Percentiles rank a stretch among this genome's conserved stretches.
phyloP scores from a whole-genome alignment of 2,797 vertebrate species.

The Taenioides sp. region DNA sequence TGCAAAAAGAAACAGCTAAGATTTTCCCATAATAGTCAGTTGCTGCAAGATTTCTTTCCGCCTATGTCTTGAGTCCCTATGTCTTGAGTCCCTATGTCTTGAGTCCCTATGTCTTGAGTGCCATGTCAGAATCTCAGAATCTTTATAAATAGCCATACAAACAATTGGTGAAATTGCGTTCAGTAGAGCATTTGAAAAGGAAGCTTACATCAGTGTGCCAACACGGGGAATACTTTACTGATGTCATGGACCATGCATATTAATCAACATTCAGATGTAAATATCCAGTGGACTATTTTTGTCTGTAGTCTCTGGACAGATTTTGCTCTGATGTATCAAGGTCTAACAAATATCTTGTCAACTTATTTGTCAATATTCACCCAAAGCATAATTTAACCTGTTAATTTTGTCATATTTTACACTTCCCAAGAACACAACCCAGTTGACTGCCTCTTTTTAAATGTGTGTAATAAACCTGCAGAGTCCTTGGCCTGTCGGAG shows the following conservation, averaged over 20 bases:
- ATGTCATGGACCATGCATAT: too few species aligned
- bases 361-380: not conserved
- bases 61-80: too few species aligned
- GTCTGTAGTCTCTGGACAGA: not conserved
- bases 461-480: conserved; percentile 26
- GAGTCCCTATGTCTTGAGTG: too few species aligned
- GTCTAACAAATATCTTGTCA: not conserved
- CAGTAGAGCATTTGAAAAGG: too few species aligned
- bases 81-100: too few species aligned
- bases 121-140: too few species aligned
- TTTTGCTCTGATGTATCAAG: not conserved
- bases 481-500: conserved; percentile 46
- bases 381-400: not conserved
- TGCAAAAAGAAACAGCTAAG: not conserved
- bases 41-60: too few species aligned
- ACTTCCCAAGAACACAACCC: not conserved
- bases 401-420: not conserved
- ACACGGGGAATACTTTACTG: too few species aligned
- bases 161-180: too few species aligned
- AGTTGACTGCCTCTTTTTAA: conserved; percentile 12
- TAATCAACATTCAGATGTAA: too few species aligned
- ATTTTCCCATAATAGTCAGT: not conserved
- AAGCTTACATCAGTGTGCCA: too few species aligned
- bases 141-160: too few species aligned
- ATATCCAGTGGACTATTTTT: not conserved